Conservation (phyloP, 2,113 vertebrate species). For the Sinocyclocheilus maitianheensis region DNA sequence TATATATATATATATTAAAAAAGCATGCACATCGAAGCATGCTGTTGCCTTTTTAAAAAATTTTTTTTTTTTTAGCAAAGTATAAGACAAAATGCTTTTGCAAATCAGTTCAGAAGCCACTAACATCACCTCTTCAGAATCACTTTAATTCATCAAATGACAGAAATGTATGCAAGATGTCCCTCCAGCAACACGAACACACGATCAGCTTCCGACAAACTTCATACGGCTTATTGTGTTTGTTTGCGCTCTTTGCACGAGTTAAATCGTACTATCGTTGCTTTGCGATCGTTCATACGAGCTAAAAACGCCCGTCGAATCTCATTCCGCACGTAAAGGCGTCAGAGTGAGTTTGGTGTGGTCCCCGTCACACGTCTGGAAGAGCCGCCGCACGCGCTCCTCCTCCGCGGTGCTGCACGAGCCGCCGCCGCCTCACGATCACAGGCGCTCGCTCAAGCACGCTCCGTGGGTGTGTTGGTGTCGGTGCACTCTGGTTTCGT, state of each 20-base stretch:
- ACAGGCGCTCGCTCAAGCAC: too few relatives aligned
- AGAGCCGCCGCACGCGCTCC: conserved; percentile 79
- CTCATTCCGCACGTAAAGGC: neutral
- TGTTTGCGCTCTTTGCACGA: neutral
- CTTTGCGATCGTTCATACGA: too few relatives aligned
- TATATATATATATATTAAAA: neutral
- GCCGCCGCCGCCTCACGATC: conserved; percentile 75
- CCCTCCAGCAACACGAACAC: too few relatives aligned
- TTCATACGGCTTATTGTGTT: neutral
- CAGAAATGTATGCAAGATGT: neutral
- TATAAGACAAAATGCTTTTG: neutral
- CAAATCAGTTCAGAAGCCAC: neutral
- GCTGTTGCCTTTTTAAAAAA: neutral
- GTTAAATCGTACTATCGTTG: neutral
- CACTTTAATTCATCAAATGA: neutral
- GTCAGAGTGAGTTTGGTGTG: neutral
- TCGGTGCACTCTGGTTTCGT: too few relatives aligned
- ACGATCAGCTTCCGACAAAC: neutral
- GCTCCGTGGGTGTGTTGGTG: neutral
- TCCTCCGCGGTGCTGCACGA: conserved; percentile 82
- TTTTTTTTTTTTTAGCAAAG: neutral
- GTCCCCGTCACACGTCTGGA: conserved; percentile 82
- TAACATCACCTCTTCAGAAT: too few relatives aligned
- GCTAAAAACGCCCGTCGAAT: neutral
- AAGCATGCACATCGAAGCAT: neutral